Conservation (phyloP, 2,797 vertebrate genomes). For the Betta splendens region DNA sequence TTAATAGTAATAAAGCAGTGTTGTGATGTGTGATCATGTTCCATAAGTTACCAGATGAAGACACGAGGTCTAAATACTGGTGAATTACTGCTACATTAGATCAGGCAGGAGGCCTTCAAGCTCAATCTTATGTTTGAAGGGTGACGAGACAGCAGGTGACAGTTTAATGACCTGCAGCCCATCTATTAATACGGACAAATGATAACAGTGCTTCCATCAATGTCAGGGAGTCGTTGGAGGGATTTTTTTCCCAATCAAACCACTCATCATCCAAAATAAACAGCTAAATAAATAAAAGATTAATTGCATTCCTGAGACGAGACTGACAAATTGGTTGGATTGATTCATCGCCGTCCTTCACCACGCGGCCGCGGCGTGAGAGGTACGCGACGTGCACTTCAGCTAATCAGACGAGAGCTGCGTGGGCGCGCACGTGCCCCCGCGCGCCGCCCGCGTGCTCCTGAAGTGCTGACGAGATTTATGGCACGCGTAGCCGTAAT, state of each 20-base stretch:
- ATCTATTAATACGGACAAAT: constrained; percentile 18
- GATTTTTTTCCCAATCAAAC: neutral
- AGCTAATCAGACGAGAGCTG: constrained; percentile 55
- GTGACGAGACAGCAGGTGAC: constrained; percentile 24
- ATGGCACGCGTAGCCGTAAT: constrained; percentile 64
- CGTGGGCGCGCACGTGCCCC: constrained; percentile 56
- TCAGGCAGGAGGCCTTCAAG: constrained; percentile 1
- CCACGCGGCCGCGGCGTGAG: constrained; percentile 29
- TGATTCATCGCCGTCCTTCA: constrained; percentile 37
- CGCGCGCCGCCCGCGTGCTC: constrained; percentile 43
- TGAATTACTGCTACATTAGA: constrained; percentile 9
- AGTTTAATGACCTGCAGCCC: constrained; percentile 4
- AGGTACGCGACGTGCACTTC: constrained; percentile 45
- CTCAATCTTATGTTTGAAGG: constrained; percentile 7
- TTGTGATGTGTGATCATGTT: neutral
- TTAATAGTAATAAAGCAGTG: too few species aligned
- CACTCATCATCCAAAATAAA: too few species aligned
- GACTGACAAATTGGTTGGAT: constrained; percentile 17
- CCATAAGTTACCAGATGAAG: neutral
- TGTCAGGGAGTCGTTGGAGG: neutral
- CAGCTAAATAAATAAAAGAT: too few species aligned
- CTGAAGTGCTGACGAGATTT: constrained; percentile 72
- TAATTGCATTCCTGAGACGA: constrained; percentile 22
- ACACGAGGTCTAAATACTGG: neutral
- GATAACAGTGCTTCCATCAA: constrained; percentile 5